These are phyloP conservation scores for Pseudomyrmex sp. DNA, from an alignment of 1,140 invertebrate species.

Conservation along the genomic window DNA sequence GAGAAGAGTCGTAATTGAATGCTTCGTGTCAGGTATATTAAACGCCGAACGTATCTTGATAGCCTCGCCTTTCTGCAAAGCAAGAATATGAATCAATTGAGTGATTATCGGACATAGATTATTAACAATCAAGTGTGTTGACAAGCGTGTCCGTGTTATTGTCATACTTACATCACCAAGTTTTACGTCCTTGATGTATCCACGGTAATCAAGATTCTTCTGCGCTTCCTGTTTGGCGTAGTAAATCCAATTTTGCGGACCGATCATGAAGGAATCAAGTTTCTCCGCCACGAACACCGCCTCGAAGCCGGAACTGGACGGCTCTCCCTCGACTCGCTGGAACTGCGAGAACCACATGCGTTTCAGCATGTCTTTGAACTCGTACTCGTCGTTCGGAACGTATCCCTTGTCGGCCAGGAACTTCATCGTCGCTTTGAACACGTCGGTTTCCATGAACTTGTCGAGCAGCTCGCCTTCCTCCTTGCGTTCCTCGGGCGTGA, in stretches of 20 bases:
- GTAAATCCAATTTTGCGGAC: conserved; percentile 88
- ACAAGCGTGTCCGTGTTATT: not conserved
- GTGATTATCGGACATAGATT: not conserved
- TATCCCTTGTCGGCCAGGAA: conserved; percentile 86
- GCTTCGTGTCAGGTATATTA: conserved; percentile 81
- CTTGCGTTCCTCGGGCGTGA: conserved; percentile 85
- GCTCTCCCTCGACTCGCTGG: conserved; percentile 84
- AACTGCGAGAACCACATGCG: conserved; percentile 87
- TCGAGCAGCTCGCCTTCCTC: conserved; percentile 87
- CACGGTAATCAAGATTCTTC: conserved; percentile 86
- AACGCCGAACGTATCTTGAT: conserved; percentile 86
- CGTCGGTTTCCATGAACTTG: conserved; percentile 86
- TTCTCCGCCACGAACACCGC: conserved; percentile 88
- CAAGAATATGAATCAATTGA: conserved; percentile 3
- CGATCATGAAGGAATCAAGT: conserved; percentile 86
- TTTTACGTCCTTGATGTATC: conserved; percentile 84
- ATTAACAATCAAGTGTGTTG: not conserved
- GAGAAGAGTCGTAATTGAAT: conserved; percentile 87
- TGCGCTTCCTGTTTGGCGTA: conserved; percentile 86
- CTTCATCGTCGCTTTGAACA: conserved; percentile 86
- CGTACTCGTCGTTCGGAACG: conserved; percentile 81
- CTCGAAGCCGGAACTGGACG: conserved; percentile 87
- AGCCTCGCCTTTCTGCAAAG: conserved; percentile 83
- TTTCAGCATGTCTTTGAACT: conserved; percentile 84
- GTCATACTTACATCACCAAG: conserved; percentile 82